Evolutionary conservation across 1,140 invertebrate species (phyloP).

Genomic region (Pemphigus obesinymphae): DNA sequence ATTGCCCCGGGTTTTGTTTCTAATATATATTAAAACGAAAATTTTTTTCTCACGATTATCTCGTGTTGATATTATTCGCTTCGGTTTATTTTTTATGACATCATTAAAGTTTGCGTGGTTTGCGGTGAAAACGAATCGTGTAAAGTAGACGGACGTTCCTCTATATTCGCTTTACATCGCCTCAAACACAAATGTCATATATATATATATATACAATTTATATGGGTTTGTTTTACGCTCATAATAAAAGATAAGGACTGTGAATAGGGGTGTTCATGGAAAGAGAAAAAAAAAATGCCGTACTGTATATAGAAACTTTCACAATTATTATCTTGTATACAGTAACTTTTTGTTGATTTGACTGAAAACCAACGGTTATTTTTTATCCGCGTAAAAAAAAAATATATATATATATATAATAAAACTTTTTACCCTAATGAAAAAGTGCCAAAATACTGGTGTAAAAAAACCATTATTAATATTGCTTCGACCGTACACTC

Average conservation of each 20-base stretch:
- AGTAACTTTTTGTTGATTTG: neutral
- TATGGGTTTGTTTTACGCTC: constrained; percentile 17
- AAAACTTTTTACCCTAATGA: neutral
- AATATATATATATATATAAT: neutral
- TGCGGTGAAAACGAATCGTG: constrained; percentile 26
- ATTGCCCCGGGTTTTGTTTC: neutral
- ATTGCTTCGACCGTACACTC: neutral
- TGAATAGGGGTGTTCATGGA: neutral
- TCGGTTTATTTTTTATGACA: constrained; percentile 34
- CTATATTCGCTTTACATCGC: too few relatives aligned
- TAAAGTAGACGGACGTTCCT: constrained; percentile 9
- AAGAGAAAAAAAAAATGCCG: too few relatives aligned
- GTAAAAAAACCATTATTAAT: neutral
- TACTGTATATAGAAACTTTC: constrained; percentile 2
- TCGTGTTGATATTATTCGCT: constrained; percentile 10
- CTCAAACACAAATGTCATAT: neutral
- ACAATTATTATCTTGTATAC: constrained; percentile 23
- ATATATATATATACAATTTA: neutral
- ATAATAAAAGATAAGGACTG: constrained; percentile 18
- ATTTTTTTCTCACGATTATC: neutral
- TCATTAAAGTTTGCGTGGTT: constrained; percentile 35
- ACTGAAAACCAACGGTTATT: neutral
- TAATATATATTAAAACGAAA: neutral
- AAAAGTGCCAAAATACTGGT: neutral
- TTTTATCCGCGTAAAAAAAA: neutral